Evolutionary conservation across 1,140 invertebrate species (phyloP), one percentile per base, ranked within the genome.

Genomic region (Centruroides vittatus): DNA sequence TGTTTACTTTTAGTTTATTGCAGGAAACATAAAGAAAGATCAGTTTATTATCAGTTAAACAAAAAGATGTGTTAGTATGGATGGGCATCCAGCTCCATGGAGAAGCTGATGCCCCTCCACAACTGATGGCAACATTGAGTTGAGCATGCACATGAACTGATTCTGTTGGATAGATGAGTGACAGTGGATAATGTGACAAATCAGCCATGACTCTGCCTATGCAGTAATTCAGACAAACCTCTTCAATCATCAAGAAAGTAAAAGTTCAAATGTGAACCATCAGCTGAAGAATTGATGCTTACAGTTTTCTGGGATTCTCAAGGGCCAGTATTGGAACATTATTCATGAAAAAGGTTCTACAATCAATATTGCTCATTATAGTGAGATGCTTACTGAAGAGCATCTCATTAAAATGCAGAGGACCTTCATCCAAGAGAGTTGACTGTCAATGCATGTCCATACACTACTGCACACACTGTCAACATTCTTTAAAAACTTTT

Each of bases 281-380:
- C 62, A 8, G 55, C 58, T 47, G 52, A 58, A 50, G 60, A 61
- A 63, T 8, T 63, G 47, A 60, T 60, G 58, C 49, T 49, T 49
- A 57, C 60, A 9, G 57, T 65, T 36, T 66, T 66, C 46, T 65
- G 63, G 63, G 57, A 66, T 52, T 55, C 58, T 34, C 12, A 60
- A 56, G 62, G 54, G 11, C 47, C 36, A 56, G 12, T 56, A n/a
- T 9, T 56, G 36, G 55, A 56, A 46, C 36, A 56, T 56, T 56
- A 56, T 56, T 36, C 23, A 56, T 13, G 55, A 56, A 36, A 56
- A 6, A 8, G 12, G 7, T 9, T 5, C 35, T 46, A 41, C 36
- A 56, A 56, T 12, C 41, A 56, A 47, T 11, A 46, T 0, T 46
- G 10, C 12, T 9, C 55, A 13, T 46, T 56, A 47, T 36, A 56